Base-by-base conservation (phyloP, 1,140 invertebrate genomes). In the Brachionus asplanchnoidis region DNA sequence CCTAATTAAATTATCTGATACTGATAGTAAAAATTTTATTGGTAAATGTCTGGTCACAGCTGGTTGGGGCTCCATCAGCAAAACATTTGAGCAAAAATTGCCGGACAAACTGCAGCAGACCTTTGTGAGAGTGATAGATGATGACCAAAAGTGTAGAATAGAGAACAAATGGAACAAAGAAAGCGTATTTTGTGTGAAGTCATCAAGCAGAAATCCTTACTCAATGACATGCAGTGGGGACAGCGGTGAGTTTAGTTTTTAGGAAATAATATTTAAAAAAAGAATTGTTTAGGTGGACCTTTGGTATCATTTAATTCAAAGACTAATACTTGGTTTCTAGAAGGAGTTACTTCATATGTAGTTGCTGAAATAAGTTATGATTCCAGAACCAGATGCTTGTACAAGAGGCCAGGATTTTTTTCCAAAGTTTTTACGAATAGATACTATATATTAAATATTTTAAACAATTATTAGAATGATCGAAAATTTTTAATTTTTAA, bases 21-120 rank as follows among this genome's bases (percentile, higher is more conserved):
- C 40, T 17, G 14, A 14, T 20, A 17, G 32, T 20, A 11, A 40
- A 6, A 17, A 42, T 4, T 73, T 73, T 20, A 42, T 20, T 42
- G 68, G 17, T 14, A 73, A 73, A 20, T 73, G 68, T 73, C 17
- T 73, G n/a, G 40, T 73, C 12, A 73, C 36, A n/a, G 68, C 68
- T 40, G 68, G 68, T 20, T 73, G 68, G 68, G 68, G 68, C 11
- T 73, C 68, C 20, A 73, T 73, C n/a, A 73, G 68, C 68, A 73
- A 73, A 40, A 73, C 28, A 23, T 73, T 73, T 73, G 12, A 73
- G 1, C 68, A 17, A 17, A 73, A 40, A 40, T 17, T 40, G n/a
- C 68, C 68, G 0, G 3, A 46, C 20, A 42, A 73, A 73, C 42
- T 73, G 17, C 68, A 73, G 32, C 32, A 73, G n/a, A 73, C 68